A percentile compares a stretch with the other conserved stretches of the same genome.
These are phyloP conservation scores for Molossus alvarezi DNA, from an alignment of 2,797 vertebrate species.

Conservation along the genomic window DNA sequence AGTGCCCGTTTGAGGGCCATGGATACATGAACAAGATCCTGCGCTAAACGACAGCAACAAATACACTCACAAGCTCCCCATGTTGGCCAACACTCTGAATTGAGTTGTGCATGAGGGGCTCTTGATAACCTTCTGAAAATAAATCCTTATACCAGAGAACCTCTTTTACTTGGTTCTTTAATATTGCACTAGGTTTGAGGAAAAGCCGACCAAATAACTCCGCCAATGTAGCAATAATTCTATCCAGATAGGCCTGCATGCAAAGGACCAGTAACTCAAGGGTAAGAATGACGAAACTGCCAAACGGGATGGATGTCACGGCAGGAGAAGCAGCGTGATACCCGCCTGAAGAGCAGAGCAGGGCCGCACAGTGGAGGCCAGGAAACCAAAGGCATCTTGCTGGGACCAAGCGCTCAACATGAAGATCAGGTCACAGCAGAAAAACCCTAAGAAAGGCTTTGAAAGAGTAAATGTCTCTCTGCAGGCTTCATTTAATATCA, in stretches of 20 bases:
- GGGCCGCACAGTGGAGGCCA: not conserved
- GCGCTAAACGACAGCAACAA: not conserved
- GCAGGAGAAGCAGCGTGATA: not conserved
- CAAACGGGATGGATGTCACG: not conserved
- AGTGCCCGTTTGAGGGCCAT: not conserved
- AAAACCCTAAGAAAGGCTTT: conserved; percentile 3
- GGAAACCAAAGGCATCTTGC: not conserved
- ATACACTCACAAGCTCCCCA: not conserved
- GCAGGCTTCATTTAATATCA: not conserved
- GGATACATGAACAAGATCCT: not conserved
- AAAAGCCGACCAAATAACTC: not conserved
- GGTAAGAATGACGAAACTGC: conserved; percentile 63
- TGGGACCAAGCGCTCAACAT: not conserved
- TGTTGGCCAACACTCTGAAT: not conserved
- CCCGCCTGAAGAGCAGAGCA: not conserved
- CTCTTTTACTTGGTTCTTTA: not conserved
- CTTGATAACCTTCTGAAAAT: not conserved
- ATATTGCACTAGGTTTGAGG: conserved; percentile 17
- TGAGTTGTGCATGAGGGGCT: not conserved
- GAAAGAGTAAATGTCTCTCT: not conserved
- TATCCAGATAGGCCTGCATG: not conserved
- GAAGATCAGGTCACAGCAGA: conserved; percentile 19
- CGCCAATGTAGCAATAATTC: conserved; percentile 46
- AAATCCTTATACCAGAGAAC: not conserved
- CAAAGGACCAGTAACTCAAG: conserved; percentile 43